A percentile compares a stretch with the other conserved stretches of the same genome.
Evolutionary conservation across 2,888 invertebrate genomes (phyloP).

Genomic region (Monopis laevigella): DNA sequence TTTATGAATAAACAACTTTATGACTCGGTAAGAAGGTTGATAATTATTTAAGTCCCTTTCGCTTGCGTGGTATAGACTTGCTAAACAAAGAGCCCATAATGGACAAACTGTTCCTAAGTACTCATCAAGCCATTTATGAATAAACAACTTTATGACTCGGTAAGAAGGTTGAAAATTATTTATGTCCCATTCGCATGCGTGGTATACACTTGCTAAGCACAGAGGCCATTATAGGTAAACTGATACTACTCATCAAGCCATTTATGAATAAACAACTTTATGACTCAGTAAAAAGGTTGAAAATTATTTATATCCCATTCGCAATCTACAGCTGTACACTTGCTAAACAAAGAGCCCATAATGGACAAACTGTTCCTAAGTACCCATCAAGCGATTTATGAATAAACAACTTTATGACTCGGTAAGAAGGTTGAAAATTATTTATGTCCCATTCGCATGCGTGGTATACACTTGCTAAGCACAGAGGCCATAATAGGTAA

Average conservation of each 20-base stretch:
- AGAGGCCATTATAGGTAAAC: conserved; percentile 65
- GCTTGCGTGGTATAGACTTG: too few relatives aligned
- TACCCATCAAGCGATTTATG: conserved; percentile 68
- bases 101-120: too few relatives aligned
- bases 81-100: too few relatives aligned
- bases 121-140: conserved; percentile 70
- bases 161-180: too few relatives aligned
- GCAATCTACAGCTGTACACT: conserved; percentile 72
- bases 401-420: conserved; percentile 64
- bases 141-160: conserved; percentile 64
- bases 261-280: conserved; percentile 69
- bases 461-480: too few relatives aligned
- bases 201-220: conserved; percentile 74
- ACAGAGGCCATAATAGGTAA: too few relatives aligned
- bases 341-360: conserved; percentile 70
- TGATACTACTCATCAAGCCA: conserved; percentile 65
- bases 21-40: conserved; percentile 62
- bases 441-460: too few relatives aligned
- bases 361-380: conserved; percentile 67
- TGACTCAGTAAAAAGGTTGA: conserved; percentile 62
- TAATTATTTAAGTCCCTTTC: too few relatives aligned
- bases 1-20: conserved; percentile 69
- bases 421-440: too few relatives aligned
- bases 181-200: conserved; percentile 72
- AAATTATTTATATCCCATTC: too few relatives aligned